phyloP scores from a whole-genome alignment of 1,140 invertebrate species.

The Trichonephila clavipes region DNA sequence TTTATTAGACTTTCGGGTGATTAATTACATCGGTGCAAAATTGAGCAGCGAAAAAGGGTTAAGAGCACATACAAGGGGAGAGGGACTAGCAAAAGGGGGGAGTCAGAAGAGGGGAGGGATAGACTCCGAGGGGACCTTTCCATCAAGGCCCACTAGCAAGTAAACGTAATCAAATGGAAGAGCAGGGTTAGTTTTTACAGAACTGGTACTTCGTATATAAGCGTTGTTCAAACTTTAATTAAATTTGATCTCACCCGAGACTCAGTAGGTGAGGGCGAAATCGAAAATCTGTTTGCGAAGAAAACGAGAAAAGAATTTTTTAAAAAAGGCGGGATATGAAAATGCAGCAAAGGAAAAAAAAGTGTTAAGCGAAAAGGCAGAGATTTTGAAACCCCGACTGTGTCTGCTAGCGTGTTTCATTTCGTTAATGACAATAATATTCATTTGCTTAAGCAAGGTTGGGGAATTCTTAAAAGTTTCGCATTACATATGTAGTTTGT shows the following conservation, averaged over 20 bases:
- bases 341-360: not conserved
- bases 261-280: conserved; percentile 4
- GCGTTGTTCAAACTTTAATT: conserved; percentile 74
- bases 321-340: not conserved
- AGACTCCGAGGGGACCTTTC: conserved; percentile 21
- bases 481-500: conserved; percentile 49
- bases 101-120: not conserved
- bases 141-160: not conserved
- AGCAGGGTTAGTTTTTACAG: conserved; percentile 69
- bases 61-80: conserved; percentile 63
- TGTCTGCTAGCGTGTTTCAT: conserved; percentile 63
- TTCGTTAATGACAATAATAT: conserved; percentile 75
- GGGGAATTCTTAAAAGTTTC: conserved; percentile 60
- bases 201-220: conserved; percentile 31
- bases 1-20: conserved; percentile 71
- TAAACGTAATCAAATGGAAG: conserved; percentile 66
- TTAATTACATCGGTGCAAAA: conserved; percentile 76
- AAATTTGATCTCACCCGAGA: conserved; percentile 73
- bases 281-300: conserved; percentile 72
- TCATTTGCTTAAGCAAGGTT: conserved; percentile 49
- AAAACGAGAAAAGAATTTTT: conserved; percentile 39
- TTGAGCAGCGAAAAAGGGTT: conserved; percentile 76
- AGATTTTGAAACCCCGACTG: conserved; percentile 61
- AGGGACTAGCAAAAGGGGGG: conserved; percentile 10
- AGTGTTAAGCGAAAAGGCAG: not conserved